These are phyloP conservation scores for Drosophila infuscata DNA, from an alignment of 2,888 invertebrate genomes.

Conservation along the genomic window DNA sequence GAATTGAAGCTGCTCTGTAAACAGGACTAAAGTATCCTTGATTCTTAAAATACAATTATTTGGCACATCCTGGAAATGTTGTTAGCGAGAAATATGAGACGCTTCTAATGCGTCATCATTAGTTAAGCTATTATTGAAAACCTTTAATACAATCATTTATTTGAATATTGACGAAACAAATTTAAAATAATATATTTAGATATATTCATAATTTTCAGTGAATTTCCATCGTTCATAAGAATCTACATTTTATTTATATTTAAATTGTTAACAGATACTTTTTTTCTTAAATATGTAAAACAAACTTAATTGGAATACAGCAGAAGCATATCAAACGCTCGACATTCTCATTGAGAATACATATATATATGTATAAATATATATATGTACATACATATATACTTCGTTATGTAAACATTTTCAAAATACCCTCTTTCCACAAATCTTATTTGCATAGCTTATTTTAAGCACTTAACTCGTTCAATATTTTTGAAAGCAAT, in stretches of 20 bases:
- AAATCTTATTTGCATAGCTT: not conserved
- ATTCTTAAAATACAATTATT: not conserved
- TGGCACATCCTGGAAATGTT: not conserved
- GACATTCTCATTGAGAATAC: not conserved
- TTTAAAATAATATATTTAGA: too few species aligned
- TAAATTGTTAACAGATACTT: not conserved
- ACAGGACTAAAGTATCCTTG: not conserved
- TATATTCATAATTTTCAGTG: not conserved
- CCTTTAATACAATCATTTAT: not conserved
- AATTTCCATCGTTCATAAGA: not conserved
- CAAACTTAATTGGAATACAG: not conserved
- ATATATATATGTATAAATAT: not conserved
- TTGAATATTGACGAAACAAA: not conserved
- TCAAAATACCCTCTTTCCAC: too few species aligned
- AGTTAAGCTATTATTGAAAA: not conserved
- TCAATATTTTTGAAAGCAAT: constrained; percentile 13
- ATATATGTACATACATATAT: not conserved
- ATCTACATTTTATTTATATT: not conserved
- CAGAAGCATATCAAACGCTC: not conserved
- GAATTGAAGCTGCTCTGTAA: constrained; percentile 2
- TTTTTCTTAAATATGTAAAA: not conserved
- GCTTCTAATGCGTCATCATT: not conserved
- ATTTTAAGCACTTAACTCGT: constrained; percentile 6
- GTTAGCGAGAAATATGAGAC: not conserved
- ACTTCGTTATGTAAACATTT: not conserved